Conservation (phyloP, 2,113 vertebrate genomes). For the Sander vitreus region DNA sequence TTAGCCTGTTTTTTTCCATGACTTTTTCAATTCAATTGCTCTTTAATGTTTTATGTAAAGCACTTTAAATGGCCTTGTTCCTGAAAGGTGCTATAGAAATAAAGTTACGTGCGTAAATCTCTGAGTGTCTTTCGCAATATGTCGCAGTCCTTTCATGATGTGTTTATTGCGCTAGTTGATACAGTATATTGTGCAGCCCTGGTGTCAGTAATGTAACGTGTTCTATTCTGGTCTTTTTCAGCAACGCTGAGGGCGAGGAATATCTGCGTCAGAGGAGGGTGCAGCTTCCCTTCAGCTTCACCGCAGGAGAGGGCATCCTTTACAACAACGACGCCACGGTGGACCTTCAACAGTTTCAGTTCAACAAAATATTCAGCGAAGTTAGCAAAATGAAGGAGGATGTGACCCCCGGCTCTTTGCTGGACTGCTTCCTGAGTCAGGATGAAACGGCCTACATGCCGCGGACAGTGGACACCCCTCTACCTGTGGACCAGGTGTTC, state of each 20-base stretch:
- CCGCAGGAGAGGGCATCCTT: constrained; percentile 86
- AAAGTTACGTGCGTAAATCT: too few relatives aligned
- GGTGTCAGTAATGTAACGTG: neutral
- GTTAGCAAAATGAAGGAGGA: neutral
- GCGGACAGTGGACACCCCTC: constrained; percentile 28
- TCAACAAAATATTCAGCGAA: constrained; percentile 57
- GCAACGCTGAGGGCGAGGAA: constrained; percentile 88
- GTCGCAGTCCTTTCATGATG: too few relatives aligned
- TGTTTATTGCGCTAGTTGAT: too few relatives aligned
- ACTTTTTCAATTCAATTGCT: too few relatives aligned
- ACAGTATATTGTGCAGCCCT: too few relatives aligned
- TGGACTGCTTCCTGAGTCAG: constrained; percentile 84
- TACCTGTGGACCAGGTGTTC: constrained; percentile 80
- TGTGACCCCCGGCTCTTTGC: constrained; percentile 71
- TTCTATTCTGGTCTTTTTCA: constrained; percentile 51
- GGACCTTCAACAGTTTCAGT: constrained; percentile 64
- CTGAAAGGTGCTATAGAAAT: too few relatives aligned
- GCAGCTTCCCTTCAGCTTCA: constrained; percentile 85
- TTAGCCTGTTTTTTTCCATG: too few relatives aligned
- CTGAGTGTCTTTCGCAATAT: too few relatives aligned
- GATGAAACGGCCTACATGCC: constrained; percentile 72
- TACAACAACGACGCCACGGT: constrained; percentile 75
- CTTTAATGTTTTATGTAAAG: too few relatives aligned
- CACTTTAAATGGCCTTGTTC: too few relatives aligned
- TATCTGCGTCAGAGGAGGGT: constrained; percentile 81